phyloP scores from a whole-genome alignment of 2,888 invertebrate species.

The Zelleria hepariella region DNA sequence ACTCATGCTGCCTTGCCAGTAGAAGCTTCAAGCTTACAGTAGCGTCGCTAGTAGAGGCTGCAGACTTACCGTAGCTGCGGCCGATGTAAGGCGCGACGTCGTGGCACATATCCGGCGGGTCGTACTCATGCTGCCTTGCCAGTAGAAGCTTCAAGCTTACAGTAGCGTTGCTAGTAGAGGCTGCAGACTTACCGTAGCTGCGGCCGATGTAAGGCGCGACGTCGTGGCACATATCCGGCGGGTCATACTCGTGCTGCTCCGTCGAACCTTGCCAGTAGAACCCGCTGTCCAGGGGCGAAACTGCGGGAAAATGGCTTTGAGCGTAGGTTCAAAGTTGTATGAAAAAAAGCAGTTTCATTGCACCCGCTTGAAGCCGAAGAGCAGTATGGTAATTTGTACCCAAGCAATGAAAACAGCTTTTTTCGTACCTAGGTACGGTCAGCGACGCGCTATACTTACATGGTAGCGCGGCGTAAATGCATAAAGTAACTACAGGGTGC shows the following conservation, averaged over 20 bases:
- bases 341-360: too few relatives aligned
- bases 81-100: slow-evolving; percentile 53
- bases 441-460: too few relatives aligned
- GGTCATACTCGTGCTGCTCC: slow-evolving; percentile 50
- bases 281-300: slow-evolving; percentile 55
- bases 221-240: slow-evolving; percentile 52
- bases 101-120: slow-evolving; percentile 49
- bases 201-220: slow-evolving; percentile 50
- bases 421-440: too few relatives aligned
- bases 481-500: too few relatives aligned
- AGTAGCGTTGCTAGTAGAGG: too few relatives aligned
- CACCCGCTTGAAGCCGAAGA: too few relatives aligned
- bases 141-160: too few relatives aligned
- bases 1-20: slow-evolving; percentile 44
- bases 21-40: too few relatives aligned
- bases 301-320: slow-evolving; percentile 20
- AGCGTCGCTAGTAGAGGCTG: too few relatives aligned
- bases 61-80: slow-evolving; percentile 44
- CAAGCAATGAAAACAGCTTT: too few relatives aligned
- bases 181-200: slow-evolving; percentile 38
- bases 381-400: too few relatives aligned
- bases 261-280: slow-evolving; percentile 45
- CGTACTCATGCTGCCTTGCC: slow-evolving; percentile 47
- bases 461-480: too few relatives aligned
- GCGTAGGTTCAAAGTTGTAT: neutral